Evolutionary conservation across 2,113 vertebrate species (phyloP).

Genomic region (Apteryx owenii): DNA sequence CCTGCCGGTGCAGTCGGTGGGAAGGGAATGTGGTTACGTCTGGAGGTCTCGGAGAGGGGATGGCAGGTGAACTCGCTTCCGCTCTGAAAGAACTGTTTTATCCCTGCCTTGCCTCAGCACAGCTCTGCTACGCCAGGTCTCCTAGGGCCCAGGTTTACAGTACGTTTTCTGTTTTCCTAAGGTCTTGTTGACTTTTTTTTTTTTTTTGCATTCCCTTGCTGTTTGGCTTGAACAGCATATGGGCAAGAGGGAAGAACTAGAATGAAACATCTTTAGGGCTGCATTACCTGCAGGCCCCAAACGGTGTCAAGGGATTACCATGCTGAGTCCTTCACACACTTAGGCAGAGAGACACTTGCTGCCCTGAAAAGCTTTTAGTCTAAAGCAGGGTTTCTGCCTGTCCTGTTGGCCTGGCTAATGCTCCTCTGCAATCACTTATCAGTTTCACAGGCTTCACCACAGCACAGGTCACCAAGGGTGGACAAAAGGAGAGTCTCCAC

Average conservation of each 20-base stretch:
- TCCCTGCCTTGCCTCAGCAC: background rate
- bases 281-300: background rate
- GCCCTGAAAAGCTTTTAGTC: background rate
- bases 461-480: background rate
- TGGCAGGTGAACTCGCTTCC: background rate
- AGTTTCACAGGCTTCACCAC: background rate
- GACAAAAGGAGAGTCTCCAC: background rate
- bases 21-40: background rate
- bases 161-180: background rate
- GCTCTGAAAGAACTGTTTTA: background rate
- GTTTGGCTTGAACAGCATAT: background rate
- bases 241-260: background rate
- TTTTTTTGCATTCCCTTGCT: background rate
- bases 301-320: fast-evolving
- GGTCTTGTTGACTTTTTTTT: background rate
- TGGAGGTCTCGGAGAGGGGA: background rate
- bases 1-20: background rate
- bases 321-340: background rate
- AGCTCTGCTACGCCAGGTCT: background rate
- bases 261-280: background rate
- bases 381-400: background rate
- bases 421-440: background rate
- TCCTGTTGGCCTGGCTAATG: background rate
- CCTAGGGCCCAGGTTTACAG: background rate
- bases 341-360: background rate